A percentile compares a stretch with the other conserved stretches of the same genome.
Evolutionary conservation across 2,888 invertebrate genomes (phyloP).

Genomic region (Agrochola lota): DNA sequence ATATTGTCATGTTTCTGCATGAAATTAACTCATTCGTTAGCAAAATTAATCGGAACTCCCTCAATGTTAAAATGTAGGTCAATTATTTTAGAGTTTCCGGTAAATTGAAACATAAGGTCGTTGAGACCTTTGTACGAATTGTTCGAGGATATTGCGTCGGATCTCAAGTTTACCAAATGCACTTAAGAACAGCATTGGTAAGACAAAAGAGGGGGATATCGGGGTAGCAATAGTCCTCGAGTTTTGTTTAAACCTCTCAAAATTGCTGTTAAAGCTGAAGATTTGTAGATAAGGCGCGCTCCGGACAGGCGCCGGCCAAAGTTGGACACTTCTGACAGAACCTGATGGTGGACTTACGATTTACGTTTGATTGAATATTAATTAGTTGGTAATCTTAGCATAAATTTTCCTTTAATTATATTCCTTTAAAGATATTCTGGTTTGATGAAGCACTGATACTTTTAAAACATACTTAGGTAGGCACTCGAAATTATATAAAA

Average conservation of each 20-base stretch:
- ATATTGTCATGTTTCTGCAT: constrained; percentile 33
- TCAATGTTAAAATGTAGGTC: constrained; percentile 56
- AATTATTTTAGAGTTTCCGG: constrained; percentile 47
- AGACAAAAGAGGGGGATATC: constrained; percentile 24
- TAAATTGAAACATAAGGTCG: constrained; percentile 44
- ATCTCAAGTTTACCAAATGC: constrained; percentile 19
- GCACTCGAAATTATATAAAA: not conserved
- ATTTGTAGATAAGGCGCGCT: constrained; percentile 59
- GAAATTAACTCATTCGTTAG: constrained; percentile 30
- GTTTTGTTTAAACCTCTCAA: constrained; percentile 55
- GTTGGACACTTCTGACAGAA: constrained; percentile 57
- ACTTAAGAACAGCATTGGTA: constrained; percentile 27
- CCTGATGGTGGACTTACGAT: constrained; percentile 30
- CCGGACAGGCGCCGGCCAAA: constrained; percentile 39
- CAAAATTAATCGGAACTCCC: constrained; percentile 29
- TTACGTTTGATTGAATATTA: constrained; percentile 53
- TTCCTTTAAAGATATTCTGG: constrained; percentile 5
- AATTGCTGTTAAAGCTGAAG: constrained; percentile 51
- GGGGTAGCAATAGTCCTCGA: constrained; percentile 40
- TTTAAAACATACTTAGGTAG: constrained; percentile 1
- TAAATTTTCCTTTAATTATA: constrained; percentile 12
- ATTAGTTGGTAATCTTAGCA: constrained; percentile 30
- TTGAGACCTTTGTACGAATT: constrained; percentile 39
- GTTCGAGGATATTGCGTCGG: constrained; percentile 22
- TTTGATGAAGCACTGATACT: not conserved